phyloP scores from a whole-genome alignment of 1,140 invertebrate genomes.

The Coptotermes formosanus region DNA sequence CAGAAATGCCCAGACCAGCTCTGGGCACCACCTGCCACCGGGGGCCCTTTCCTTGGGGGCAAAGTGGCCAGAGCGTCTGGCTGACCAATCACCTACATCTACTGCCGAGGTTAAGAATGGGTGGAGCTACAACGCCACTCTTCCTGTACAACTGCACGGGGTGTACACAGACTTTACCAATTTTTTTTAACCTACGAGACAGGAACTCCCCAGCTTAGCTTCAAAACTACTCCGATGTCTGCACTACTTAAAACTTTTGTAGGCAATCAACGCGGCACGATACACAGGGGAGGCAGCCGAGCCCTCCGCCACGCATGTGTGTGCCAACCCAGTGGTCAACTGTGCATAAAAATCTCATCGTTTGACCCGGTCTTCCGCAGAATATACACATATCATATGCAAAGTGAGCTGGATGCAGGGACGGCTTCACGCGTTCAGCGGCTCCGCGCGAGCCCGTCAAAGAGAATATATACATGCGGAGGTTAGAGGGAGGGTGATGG shows the following conservation, averaged over 20 bases:
- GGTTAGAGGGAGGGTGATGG: neutral
- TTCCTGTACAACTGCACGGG: too few species aligned
- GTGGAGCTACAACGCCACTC: too few species aligned
- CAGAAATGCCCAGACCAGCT: too few species aligned
- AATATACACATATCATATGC: slow-evolving; percentile 9
- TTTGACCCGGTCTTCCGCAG: neutral
- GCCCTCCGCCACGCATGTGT: neutral
- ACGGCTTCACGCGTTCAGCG: neutral
- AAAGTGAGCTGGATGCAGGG: neutral
- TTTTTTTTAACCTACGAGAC: neutral
- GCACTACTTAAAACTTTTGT: neutral
- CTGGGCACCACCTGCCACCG: too few species aligned
- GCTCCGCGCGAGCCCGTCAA: neutral
- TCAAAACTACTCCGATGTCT: neutral
- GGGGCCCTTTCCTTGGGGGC: too few species aligned
- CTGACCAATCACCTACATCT: too few species aligned
- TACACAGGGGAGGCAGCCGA: neutral
- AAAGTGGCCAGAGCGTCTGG: too few species aligned
- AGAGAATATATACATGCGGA: neutral
- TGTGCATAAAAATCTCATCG: neutral
- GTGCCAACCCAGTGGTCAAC: neutral
- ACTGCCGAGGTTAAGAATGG: too few species aligned
- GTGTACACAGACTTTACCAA: too few species aligned
- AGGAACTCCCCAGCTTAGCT: neutral
- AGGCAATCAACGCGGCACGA: neutral